Base-by-base conservation (phyloP, 2,888 invertebrate genomes). In the Rhynchonema sp. region DNA sequence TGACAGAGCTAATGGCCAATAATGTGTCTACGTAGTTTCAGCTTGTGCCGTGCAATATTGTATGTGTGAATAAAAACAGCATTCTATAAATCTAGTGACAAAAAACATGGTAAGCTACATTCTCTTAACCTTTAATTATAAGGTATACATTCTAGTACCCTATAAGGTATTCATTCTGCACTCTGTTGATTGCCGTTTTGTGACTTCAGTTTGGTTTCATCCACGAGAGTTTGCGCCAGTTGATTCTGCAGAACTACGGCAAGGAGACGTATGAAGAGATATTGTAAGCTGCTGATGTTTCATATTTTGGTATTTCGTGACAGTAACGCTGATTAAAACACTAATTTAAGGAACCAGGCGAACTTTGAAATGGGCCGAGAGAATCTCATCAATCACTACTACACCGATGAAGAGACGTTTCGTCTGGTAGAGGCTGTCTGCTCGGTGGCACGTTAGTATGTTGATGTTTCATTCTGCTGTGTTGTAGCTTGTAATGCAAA, bases 331-430 rank as follows among this genome's bases (percentile, higher is more conserved):
- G 2, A 27, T 1, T 52, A 58, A 55, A 20, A 22, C 1, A 23
- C 26, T 58, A 49, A 46, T 38, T 66, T 54, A 56, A 68, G 68
- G 13, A 56, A 61, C 6, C 61, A 65, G 30, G 65, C 70, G 23
- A 69, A 69, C 1, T 69, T 71, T 60, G 71, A 71, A 58, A 60
- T 64, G 26, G 71, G 71, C n/a, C 71, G 70, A 61, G 71, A 71
- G 57, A 69, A 69, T 59, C 70, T 69, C 27, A 66, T 69, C 3
- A 69, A 69, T 58, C 69, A 69, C 58, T 68, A 69, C 59, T 71
- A 71, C 60, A 64, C 67, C 1, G 71, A 71, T 58, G 59, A 63
- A n/a, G 70, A 70, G 27, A 71, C 70, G 13, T 69, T 68, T 60
- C 63, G 64, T 1, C 60, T 71, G 20, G 64, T 71, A 17, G 69